Evolutionary conservation across 2,113 vertebrate genomes (phyloP).

Genomic region (Arizona elegans): DNA sequence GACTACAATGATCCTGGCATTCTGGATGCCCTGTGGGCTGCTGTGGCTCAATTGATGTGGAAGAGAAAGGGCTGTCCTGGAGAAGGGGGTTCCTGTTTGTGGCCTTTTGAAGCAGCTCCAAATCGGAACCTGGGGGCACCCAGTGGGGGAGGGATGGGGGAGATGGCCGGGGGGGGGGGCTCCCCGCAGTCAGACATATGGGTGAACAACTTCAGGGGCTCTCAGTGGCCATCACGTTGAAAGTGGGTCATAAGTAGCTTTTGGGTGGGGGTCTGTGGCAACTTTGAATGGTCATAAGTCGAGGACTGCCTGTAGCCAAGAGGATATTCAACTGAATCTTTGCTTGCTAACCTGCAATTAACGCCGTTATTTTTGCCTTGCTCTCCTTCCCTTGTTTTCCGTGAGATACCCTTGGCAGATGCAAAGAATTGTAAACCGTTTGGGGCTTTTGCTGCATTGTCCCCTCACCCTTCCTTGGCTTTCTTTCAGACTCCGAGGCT

Average conservation of each 20-base stretch:
- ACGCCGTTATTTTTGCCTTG: background rate
- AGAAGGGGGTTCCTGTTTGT: no score
- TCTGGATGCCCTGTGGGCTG: background rate
- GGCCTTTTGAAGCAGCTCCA: background rate
- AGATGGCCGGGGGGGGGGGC: background rate
- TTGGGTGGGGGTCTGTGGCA: background rate
- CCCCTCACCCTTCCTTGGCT: conserved; percentile 36
- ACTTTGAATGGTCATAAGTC: background rate
- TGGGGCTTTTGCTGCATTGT: accelerated
- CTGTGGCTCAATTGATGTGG: background rate
- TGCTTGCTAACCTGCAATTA: background rate
- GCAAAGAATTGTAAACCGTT: background rate
- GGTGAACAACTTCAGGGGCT: background rate
- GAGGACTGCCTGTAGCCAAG: background rate
- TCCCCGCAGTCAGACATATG: no score
- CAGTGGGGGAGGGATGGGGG: background rate
- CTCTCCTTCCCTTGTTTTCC: background rate
- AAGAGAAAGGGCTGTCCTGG: background rate
- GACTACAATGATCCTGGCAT: background rate
- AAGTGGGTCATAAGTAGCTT: background rate
- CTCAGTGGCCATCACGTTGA: background rate
- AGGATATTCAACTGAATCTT: conserved; percentile 12
- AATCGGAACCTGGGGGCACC: background rate
- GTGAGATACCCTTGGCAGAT: background rate
- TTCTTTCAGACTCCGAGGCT: conserved; percentile 77